Evolutionary conservation across 2,888 invertebrate species (phyloP).

Genomic region (Listrodromus nycthemerus): DNA sequence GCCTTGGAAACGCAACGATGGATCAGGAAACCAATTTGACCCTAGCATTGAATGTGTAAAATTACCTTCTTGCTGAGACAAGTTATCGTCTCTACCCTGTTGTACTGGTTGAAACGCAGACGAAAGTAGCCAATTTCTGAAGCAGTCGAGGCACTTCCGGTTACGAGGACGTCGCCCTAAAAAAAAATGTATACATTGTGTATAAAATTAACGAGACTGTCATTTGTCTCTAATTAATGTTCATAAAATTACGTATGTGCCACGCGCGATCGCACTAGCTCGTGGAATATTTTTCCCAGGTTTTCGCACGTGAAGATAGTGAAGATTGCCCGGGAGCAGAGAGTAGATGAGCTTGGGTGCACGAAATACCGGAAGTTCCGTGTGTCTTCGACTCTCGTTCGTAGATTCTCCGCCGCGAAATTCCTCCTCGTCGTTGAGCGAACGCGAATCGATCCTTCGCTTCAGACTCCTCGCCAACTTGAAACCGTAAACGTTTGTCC

Average conservation of each 20-base stretch:
- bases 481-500: background rate
- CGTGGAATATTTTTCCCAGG: conserved; percentile 87
- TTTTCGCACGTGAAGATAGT: conserved; percentile 87
- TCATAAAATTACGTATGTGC: conserved; percentile 68
- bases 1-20: conserved; percentile 79
- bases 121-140: conserved; percentile 87
- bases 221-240: background rate
- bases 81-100: conserved; percentile 87
- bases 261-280: conserved; percentile 84
- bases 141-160: conserved; percentile 84
- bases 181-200: background rate
- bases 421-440: conserved; percentile 6
- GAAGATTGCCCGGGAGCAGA: conserved; percentile 87
- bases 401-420: background rate
- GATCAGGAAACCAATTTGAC: too few species aligned
- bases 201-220: background rate
- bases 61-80: conserved; percentile 87
- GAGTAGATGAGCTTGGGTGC: conserved; percentile 84
- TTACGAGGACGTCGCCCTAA: conserved; percentile 87
- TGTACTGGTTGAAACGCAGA: conserved; percentile 86
- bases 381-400: conserved; percentile 55
- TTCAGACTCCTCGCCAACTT: conserved; percentile 73
- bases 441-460: conserved; percentile 63
- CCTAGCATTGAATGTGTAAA: too few species aligned
- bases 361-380: conserved; percentile 80